These are phyloP conservation scores for Berghia stephanieae DNA, from an alignment of 1,140 invertebrate genomes.

Conservation along the genomic window DNA sequence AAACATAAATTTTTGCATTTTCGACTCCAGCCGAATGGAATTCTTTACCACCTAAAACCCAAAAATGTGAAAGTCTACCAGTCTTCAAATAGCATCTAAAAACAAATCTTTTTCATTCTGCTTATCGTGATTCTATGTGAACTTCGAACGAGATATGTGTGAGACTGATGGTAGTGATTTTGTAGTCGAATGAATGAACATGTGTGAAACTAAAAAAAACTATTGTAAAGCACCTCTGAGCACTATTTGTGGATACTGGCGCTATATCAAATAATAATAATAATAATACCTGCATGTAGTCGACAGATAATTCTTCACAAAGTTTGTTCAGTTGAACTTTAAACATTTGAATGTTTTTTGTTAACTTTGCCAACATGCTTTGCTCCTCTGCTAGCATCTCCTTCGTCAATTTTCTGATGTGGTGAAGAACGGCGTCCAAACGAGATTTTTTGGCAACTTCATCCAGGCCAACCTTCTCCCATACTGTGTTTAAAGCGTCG, in stretches of 20 bases:
- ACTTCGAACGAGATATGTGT: neutral
- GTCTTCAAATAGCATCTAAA: too few species aligned
- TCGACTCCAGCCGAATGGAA: too few species aligned
- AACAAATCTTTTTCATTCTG: too few species aligned
- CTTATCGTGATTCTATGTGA: too few species aligned
- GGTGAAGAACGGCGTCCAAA: constrained; percentile 4
- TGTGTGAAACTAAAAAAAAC: neutral
- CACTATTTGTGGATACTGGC: neutral
- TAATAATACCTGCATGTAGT: constrained; percentile 5
- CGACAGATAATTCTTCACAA: constrained; percentile 21
- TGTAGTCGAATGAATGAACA: neutral
- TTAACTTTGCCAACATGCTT: constrained; percentile 13
- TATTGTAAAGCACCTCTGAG: neutral
- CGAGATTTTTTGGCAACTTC: constrained; percentile 18
- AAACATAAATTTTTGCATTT: too few species aligned
- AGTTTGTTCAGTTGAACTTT: constrained; percentile 16
- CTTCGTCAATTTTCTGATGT: constrained; percentile 23
- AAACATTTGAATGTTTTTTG: constrained; percentile 17
- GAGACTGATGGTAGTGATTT: neutral
- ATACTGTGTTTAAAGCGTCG: neutral
- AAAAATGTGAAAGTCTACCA: too few species aligned
- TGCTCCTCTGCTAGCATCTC: constrained; percentile 28
- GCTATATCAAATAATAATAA: neutral
- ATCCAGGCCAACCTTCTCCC: constrained; percentile 32
- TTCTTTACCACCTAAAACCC: too few species aligned